A percentile compares a stretch with the other conserved stretches of the same genome.
Evolutionary conservation across 2,113 vertebrate species (phyloP).

Genomic region (Morphnarchus princeps): DNA sequence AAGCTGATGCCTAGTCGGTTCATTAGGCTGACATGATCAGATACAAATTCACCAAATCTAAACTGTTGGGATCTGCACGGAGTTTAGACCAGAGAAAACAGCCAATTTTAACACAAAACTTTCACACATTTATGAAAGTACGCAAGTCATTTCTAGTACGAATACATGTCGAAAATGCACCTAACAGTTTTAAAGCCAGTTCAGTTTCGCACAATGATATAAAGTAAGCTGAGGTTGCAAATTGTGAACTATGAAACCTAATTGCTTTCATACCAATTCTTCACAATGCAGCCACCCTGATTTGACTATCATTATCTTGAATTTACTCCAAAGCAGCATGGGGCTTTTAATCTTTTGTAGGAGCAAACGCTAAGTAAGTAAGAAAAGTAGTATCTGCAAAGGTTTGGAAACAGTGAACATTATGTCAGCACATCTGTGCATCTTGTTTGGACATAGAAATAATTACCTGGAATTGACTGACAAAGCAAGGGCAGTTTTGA

Average conservation of each 20-base stretch:
- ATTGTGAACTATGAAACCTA: not conserved
- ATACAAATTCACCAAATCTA: not conserved
- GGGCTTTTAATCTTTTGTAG: not conserved
- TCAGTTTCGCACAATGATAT: not conserved
- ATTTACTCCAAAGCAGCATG: not conserved
- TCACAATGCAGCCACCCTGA: not conserved
- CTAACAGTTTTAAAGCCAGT: not conserved
- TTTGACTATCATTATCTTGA: not conserved
- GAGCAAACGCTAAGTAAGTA: not conserved
- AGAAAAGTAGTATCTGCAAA: constrained; percentile 43
- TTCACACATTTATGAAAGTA: not conserved
- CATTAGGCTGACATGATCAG: constrained; percentile 35
- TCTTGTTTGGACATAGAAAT: constrained; percentile 57
- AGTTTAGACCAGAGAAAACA: not conserved
- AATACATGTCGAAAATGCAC: not conserved
- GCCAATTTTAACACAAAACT: not conserved
- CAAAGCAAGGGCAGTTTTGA: constrained; percentile 20
- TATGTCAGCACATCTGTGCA: constrained; percentile 44
- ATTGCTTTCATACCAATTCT: not conserved
- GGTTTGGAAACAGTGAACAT: constrained; percentile 25
- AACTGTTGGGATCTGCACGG: not conserved
- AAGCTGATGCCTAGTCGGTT: not conserved
- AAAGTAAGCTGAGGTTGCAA: not conserved
- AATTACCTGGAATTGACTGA: constrained; percentile 47
- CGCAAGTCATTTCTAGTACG: not conserved